Percentiles rank a stretch among this genome's conserved stretches.
phyloP scores from a whole-genome alignment of 1,140 invertebrate genomes.

The Eumaeus atala region DNA sequence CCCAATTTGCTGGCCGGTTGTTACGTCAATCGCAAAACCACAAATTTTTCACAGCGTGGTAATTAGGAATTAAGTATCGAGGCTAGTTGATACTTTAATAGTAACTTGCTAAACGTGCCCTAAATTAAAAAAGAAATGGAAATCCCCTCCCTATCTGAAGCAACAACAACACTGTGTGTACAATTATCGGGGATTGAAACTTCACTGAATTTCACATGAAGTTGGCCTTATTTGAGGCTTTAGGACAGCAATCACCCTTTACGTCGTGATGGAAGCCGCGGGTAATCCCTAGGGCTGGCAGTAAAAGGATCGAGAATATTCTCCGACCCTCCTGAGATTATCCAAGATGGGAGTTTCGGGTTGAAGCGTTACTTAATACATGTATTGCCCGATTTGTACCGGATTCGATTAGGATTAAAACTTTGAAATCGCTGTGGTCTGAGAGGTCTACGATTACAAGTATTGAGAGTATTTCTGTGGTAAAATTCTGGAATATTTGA shows the following conservation, averaged over 20 bases:
- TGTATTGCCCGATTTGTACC: constrained; percentile 11
- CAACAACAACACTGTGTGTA: too few relatives aligned
- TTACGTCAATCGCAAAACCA: too few relatives aligned
- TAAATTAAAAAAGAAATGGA: too few relatives aligned
- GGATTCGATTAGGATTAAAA: constrained; percentile 4
- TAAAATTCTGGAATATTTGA: too few relatives aligned
- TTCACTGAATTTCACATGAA: constrained; percentile 1
- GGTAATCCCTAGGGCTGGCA: neutral
- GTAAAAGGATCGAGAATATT: neutral
- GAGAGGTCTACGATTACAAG: too few relatives aligned
- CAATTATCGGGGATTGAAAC: neutral
- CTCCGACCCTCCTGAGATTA: constrained; percentile 1
- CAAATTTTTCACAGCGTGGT: too few relatives aligned
- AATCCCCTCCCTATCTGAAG: too few relatives aligned
- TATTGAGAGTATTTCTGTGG: too few relatives aligned
- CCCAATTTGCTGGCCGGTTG: too few relatives aligned
- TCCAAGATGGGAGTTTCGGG: constrained; percentile 4
- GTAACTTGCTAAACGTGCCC: too few relatives aligned
- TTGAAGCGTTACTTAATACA: constrained; percentile 11
- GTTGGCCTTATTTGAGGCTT: constrained; percentile 3
- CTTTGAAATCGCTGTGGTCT: neutral
- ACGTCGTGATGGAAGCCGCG: neutral
- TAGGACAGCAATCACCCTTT: constrained; percentile 3
- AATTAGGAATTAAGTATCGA: too few relatives aligned
- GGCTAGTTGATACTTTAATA: too few relatives aligned